A percentile compares a stretch with the other conserved stretches of the same genome.
phyloP scores from a whole-genome alignment of 2,888 invertebrate genomes.

The Prosopocoilus inquinatus region DNA sequence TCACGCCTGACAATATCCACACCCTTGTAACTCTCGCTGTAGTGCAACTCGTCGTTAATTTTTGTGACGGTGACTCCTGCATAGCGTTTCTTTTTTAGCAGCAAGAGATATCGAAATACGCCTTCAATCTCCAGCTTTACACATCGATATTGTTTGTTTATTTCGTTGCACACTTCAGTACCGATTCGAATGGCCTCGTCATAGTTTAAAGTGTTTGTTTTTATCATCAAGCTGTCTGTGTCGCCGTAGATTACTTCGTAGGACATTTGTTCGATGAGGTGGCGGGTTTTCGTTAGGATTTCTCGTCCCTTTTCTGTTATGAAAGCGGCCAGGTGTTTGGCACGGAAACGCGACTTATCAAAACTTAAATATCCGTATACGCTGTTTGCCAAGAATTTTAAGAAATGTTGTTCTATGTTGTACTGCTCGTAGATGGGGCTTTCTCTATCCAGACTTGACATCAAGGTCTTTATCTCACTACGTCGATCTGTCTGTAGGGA shows the following conservation, averaged over 20 bases:
- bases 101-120: neutral
- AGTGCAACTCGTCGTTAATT: neutral
- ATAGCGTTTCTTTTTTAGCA: neutral
- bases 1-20: conserved; percentile 93
- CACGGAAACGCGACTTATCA: conserved; percentile 78
- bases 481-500: no score
- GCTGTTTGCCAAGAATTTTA: conserved; percentile 40
- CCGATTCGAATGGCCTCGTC: neutral
- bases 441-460: neutral
- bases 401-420: neutral
- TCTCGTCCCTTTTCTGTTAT: conserved; percentile 86
- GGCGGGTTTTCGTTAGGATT: conserved; percentile 83
- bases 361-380: conserved; percentile 98
- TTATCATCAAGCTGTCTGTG: conserved; percentile 96
- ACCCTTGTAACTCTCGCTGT: conserved; percentile 86
- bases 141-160: neutral
- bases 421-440: no score
- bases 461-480: neutral
- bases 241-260: conserved; percentile 95
- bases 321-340: conserved; percentile 87
- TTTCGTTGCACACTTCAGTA: neutral
- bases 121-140: neutral
- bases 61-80: neutral
- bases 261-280: conserved; percentile 79
- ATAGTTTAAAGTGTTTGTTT: neutral